These are phyloP conservation scores for Setipinna tenuifilis DNA, from an alignment of 2,797 vertebrate genomes.

Conservation along the genomic window DNA sequence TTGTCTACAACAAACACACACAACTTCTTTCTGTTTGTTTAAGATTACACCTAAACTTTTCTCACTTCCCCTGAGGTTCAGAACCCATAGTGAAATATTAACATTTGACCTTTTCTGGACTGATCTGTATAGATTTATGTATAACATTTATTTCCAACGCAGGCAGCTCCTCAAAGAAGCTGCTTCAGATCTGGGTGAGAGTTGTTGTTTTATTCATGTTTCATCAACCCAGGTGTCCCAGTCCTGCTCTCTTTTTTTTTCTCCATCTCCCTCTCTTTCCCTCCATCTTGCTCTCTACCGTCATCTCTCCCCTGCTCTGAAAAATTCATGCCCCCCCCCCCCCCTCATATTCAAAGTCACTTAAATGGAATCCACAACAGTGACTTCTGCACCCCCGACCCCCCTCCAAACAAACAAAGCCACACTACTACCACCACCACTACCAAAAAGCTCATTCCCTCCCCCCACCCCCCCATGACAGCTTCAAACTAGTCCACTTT, in stretches of 20 bases:
- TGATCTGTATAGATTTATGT: not conserved
- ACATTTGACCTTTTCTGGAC: not conserved
- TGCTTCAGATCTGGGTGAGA: conserved; percentile 24
- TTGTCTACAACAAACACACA: too few relatives aligned
- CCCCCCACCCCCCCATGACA: conserved; percentile 45
- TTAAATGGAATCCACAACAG: conserved; percentile 69
- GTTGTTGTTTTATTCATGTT: conserved; percentile 52
- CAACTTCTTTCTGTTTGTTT: not conserved
- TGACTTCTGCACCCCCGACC: conserved; percentile 7
- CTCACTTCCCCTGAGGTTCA: not conserved
- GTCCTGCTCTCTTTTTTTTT: not conserved
- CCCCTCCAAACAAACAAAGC: not conserved
- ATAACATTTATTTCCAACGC: not conserved
- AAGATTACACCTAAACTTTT: not conserved
- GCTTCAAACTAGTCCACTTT: conserved; percentile 51
- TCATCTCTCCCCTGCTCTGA: conserved; percentile 48
- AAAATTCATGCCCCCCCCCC: conserved; percentile 71
- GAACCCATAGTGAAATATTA: not conserved
- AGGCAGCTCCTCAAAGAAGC: not conserved
- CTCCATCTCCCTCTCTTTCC: not conserved
- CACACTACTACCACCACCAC: not conserved
- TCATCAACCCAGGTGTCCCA: conserved; percentile 46
- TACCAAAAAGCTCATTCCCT: not conserved
- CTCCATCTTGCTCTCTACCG: not conserved
- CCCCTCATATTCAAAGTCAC: conserved; percentile 62